phyloP scores from a whole-genome alignment of 2,113 vertebrate species.

The Cardinalis cardinalis region DNA sequence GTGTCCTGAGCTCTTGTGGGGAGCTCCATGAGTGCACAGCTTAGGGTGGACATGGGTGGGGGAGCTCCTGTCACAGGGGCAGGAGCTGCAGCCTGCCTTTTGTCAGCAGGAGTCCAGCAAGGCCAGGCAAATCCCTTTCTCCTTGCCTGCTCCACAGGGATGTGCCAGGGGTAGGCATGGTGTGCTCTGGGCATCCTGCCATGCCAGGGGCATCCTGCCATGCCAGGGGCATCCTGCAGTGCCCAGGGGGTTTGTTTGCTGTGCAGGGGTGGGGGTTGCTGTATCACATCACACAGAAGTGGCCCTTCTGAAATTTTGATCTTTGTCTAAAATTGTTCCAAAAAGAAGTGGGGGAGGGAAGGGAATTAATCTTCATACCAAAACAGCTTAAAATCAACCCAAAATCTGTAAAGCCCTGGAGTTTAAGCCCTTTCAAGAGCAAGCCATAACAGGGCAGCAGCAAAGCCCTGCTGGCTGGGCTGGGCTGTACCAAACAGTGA shows the following conservation, averaged over 20 bases:
- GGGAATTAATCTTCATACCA: background rate
- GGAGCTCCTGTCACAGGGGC: background rate
- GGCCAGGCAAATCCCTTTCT: background rate
- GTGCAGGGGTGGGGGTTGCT: fast-evolving
- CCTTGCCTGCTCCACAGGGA: background rate
- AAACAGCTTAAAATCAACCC: constrained; percentile 17
- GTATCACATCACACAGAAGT: fast-evolving
- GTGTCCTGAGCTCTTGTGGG: background rate
- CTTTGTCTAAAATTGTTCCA: background rate
- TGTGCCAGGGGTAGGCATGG: background rate
- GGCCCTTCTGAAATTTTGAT: background rate
- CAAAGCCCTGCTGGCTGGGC: fast-evolving
- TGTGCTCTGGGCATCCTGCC: background rate
- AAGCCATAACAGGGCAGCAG: background rate
- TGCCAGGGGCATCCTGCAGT: fast-evolving
- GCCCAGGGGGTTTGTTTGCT: background rate
- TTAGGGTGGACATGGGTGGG: fast-evolving
- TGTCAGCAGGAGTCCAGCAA: background rate
- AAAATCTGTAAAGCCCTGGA: constrained; percentile 5
- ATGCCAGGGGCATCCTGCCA: fast-evolving
- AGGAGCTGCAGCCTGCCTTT: background rate
- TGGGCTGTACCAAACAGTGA: background rate
- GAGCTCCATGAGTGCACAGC: background rate
- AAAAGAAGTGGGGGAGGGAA: background rate
- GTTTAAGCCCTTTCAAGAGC: constrained; percentile 8